A percentile compares a stretch with the other conserved stretches of the same genome.
Evolutionary conservation across 2,888 invertebrate species (phyloP).

Genomic region (Pristionchus exspectatus): DNA sequence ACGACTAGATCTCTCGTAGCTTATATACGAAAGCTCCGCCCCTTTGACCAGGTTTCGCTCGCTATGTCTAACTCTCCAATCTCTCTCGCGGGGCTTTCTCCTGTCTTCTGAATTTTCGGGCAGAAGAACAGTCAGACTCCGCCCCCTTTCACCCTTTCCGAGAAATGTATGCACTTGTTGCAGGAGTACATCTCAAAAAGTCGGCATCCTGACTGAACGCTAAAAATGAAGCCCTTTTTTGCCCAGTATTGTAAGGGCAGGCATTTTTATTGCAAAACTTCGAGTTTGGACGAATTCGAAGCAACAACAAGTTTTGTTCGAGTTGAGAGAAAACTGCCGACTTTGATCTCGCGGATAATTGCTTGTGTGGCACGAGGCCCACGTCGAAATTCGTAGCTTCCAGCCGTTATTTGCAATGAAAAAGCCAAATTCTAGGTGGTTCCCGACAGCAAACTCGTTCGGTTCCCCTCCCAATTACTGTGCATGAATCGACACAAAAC

Average conservation of each 20-base stretch:
- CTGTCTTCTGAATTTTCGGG: background rate
- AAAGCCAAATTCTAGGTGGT: background rate
- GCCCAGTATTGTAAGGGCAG: background rate
- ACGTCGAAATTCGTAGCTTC: background rate
- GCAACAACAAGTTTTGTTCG: background rate
- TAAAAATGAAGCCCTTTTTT: background rate
- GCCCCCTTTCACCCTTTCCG: background rate
- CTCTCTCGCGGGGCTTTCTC: background rate
- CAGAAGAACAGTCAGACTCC: background rate
- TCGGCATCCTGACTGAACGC: background rate
- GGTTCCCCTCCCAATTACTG: background rate
- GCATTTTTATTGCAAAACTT: background rate
- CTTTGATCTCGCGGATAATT: background rate
- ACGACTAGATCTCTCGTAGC: background rate
- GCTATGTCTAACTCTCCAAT: background rate
- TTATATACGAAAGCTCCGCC: background rate
- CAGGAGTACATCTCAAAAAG: background rate
- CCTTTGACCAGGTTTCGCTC: slow-evolving; percentile 5
- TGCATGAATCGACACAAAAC: background rate
- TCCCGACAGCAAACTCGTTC: background rate
- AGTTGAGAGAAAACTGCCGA: background rate
- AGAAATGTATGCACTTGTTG: slow-evolving; percentile 17
- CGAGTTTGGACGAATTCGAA: background rate
- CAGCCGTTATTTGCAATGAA: background rate
- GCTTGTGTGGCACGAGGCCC: background rate